Evolutionary conservation across 2,888 invertebrate genomes (phyloP).

Genomic region (Drosophila cracens): DNA sequence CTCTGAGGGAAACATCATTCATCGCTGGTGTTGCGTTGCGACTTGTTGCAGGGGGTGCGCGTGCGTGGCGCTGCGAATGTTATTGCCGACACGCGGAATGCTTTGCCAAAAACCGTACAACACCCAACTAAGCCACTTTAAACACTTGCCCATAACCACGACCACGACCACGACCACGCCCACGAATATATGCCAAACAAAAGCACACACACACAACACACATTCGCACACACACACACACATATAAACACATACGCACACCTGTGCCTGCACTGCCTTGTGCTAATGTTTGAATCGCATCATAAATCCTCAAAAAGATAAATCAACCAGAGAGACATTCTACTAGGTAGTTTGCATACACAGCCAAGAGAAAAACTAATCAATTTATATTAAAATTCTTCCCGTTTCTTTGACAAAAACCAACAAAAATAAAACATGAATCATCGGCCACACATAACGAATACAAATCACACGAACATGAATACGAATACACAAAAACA

Average conservation of each 20-base stretch:
- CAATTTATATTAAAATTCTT: constrained; percentile 65
- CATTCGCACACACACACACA: constrained; percentile 13
- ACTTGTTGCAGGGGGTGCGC: constrained; percentile 47
- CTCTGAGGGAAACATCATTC: constrained; percentile 17
- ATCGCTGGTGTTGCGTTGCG: constrained; percentile 46
- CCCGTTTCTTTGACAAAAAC: constrained; percentile 53
- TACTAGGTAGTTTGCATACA: constrained; percentile 31
- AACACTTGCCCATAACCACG: constrained; percentile 45
- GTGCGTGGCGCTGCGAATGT: constrained; percentile 60
- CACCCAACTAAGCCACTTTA: constrained; percentile 74
- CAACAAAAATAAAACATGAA: constrained; percentile 12
- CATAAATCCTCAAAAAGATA: constrained; percentile 13
- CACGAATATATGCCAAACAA: constrained; percentile 6
- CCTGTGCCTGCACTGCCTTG: constrained; percentile 55
- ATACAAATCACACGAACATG: constrained; percentile 22
- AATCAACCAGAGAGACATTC: constrained; percentile 21
- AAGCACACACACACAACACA: constrained; percentile 17
- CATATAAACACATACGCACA: constrained; percentile 50
- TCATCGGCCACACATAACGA: constrained; percentile 37
- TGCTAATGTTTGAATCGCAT: constrained; percentile 46
- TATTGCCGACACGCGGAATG: constrained; percentile 66
- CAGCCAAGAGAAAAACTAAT: constrained; percentile 56
- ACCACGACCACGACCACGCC: constrained; percentile 33
- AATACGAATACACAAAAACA: constrained; percentile 55
- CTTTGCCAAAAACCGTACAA: constrained; percentile 78